Evolutionary conservation across 1,140 invertebrate species (phyloP), one percentile per base, ranked within the genome.

Genomic region (Vanessa tameamea): DNA sequence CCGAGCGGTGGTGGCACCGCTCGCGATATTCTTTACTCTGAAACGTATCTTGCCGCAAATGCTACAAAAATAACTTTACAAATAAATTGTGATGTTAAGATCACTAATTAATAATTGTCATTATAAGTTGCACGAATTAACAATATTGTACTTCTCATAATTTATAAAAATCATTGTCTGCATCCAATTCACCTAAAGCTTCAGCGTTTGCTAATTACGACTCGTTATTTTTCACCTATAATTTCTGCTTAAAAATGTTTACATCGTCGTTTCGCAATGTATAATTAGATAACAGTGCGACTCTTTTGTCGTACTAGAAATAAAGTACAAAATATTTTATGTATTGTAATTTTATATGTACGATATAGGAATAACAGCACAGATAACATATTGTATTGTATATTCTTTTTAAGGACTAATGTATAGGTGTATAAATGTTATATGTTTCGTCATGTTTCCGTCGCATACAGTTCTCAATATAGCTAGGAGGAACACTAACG

Each of bases 271-370:
- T 78, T 81, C 82, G 72, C 81, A 78, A 77, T 80, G 77, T 87
- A 81, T 87, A 89, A 82, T 87, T 87, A 87, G 83, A 86, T 84
- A 82, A 87, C 81, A 73, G 83, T 91, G 78, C 87, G 89, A 83
- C 84, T 74, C 71, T 80, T 77, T 78, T 80, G 87, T 87, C 90
- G 87, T 88, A 78, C 84, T 80, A 81, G 81, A 87, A 89, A 86
- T 80, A 89, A 91, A 92, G 91, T 92, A 92, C 91, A 92, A 92
- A 92, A 90, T 92, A 92, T 90, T 90, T 90, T 91, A 91, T 92
- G 88, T 90, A 88, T 88, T 82, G 87, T 91, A 91, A 91, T 90
- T 88, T 88, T 89, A 86, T 90, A 89, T 90, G 84, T 91, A 90
- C 84, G 87, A 87, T 89, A 88, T 87, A 89, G 83, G 82, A 85